A percentile compares a stretch with the other conserved stretches of the same genome.
Evolutionary conservation across 2,888 invertebrate genomes (phyloP).

Genomic region (Busseola fusca): DNA sequence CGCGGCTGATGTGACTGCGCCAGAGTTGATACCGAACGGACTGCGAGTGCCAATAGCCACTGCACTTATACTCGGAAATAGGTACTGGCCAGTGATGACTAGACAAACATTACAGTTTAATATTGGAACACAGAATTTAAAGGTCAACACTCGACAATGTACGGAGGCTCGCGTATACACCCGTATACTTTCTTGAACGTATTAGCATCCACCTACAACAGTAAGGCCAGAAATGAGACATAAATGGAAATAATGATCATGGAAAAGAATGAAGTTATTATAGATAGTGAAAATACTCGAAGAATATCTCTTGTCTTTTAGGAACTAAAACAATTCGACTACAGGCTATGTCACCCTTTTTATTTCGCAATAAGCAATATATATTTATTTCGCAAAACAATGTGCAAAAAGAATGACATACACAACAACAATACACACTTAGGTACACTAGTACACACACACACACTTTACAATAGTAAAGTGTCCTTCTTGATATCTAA

Average conservation of each 20-base stretch:
- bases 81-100: neutral
- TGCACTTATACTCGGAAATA: slow-evolving; percentile 24
- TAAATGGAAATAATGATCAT: neutral
- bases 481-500: neutral
- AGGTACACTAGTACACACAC: too few species aligned
- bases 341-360: neutral
- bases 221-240: neutral
- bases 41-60: slow-evolving; percentile 37
- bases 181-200: neutral
- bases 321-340: neutral
- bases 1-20: slow-evolving; percentile 54
- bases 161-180: neutral
- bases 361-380: too few species aligned
- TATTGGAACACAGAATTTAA: neutral
- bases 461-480: too few species aligned
- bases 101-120: slow-evolving; percentile 5
- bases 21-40: slow-evolving; percentile 32
- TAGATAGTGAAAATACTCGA: neutral
- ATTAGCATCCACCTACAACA: neutral
- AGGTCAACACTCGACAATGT: slow-evolving; percentile 1
- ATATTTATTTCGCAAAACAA: too few species aligned
- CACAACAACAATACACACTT: too few species aligned
- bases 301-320: neutral
- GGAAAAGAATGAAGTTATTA: neutral
- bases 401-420: too few species aligned